Conservation (phyloP, 1,140 invertebrate species). For the Sinonovacula constricta region DNA sequence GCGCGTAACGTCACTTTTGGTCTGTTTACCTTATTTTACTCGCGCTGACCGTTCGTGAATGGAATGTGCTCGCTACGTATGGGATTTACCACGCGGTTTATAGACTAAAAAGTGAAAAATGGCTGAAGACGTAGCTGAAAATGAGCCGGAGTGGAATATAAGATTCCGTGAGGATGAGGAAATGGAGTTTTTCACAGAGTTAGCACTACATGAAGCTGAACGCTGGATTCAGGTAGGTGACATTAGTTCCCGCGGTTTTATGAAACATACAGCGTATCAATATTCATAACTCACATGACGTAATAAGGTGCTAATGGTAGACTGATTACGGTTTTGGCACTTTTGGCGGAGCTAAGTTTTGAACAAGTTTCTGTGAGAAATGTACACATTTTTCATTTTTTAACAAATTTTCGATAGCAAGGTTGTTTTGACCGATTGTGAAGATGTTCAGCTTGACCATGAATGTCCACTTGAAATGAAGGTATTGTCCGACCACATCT, state of each 20-base stretch:
- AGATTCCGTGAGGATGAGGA: constrained; percentile 71
- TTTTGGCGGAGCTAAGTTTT: no score
- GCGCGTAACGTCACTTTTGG: constrained; percentile 26
- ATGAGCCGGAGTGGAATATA: constrained; percentile 57
- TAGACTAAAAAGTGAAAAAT: no score
- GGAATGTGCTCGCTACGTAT: constrained; percentile 2
- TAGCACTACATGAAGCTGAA: constrained; percentile 75
- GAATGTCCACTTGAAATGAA: no score
- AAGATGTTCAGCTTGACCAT: no score
- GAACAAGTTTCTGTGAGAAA: no score
- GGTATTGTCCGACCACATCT: no score
- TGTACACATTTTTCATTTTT: no score
- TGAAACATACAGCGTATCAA: background rate
- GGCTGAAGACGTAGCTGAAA: constrained; percentile 32
- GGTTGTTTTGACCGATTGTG: no score
- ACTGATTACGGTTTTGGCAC: no score
- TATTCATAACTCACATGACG: constrained; percentile 8
- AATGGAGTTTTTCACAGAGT: constrained; percentile 75
- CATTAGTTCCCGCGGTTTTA: constrained; percentile 37
- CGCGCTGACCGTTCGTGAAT: constrained; percentile 16
- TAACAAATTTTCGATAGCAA: no score
- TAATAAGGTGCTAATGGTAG: constrained; percentile 18
- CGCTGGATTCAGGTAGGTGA: constrained; percentile 74
- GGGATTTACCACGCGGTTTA: background rate
- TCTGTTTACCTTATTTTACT: constrained; percentile 42